Base-by-base conservation (phyloP, 2,888 invertebrate species). In the Calameuta pallipes region DNA sequence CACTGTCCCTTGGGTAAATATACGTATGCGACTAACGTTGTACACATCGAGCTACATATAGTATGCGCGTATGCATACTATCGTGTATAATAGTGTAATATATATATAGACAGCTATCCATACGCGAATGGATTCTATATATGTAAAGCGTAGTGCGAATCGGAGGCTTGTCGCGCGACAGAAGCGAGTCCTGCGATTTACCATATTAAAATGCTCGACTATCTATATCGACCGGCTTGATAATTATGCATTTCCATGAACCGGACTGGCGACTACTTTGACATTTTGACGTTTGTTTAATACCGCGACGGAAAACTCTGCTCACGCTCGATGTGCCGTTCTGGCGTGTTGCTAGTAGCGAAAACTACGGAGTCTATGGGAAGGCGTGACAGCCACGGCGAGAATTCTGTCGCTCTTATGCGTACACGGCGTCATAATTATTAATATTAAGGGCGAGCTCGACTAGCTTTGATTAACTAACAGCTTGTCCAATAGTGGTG, bases 261-360 rank as follows among this genome's bases (percentile, higher is more conserved):
- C 78, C 75, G 69, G 75, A 83, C 85, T 84, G 86, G 85, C 84
- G 85, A 84, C 83, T 81, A 83, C 86, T 82, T 83, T 87, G 88
- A 86, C 87, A 87, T 85, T 87, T 86, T 87, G 88, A 89, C 89
- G 86, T 84, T 82, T 81, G 6, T 41, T 41, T 41, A 15, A 41
- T 76, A 78, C 75, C 78, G 80, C 78, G 77, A 79, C 76, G 15
- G 41, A 41, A 41, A 41, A 41, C 15, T 41, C 41, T 41, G 41
- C 4, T 41, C 41, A 6, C 41, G 41, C 41, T 41, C 41, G 41
- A 15, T 41, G 41, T 15, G 4, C 6, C 36, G 36, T 36, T 12
- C 36, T 15, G 4, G 4, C 15, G 15, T 15, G 41, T 6, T 15
- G 41, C 6, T 6, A 4, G 41, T 41, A 15, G 41, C 15, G 41